Evolutionary conservation across 1,140 invertebrate genomes (phyloP).

Genomic region (Rhynchophorus ferrugineus): DNA sequence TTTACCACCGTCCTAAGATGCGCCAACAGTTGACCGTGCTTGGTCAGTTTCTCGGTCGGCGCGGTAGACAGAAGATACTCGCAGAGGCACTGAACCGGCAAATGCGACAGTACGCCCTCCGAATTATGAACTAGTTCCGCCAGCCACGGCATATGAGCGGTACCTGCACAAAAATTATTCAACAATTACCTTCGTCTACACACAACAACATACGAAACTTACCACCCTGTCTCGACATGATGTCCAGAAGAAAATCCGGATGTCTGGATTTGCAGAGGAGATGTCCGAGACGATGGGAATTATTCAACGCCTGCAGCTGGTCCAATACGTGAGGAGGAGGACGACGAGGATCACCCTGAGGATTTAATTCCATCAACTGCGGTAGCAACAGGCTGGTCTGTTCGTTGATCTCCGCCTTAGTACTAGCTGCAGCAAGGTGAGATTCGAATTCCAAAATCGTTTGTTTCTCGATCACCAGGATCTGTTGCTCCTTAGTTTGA

Average conservation of each 20-base stretch:
- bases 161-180: slow-evolving; percentile 40
- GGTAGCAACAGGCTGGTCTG: slow-evolving; percentile 78
- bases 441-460: slow-evolving; percentile 88
- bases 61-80: slow-evolving; percentile 84
- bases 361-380: slow-evolving; percentile 72
- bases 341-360: slow-evolving; percentile 67
- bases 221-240: slow-evolving; percentile 77
- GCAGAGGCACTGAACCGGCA: slow-evolving; percentile 93
- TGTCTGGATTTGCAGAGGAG: slow-evolving; percentile 80
- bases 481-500: slow-evolving; percentile 47
- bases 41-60: slow-evolving; percentile 52
- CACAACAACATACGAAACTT: not conserved
- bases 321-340: slow-evolving; percentile 74
- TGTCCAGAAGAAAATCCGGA: slow-evolving; percentile 88
- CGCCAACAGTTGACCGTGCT: slow-evolving; percentile 70
- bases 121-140: slow-evolving; percentile 89
- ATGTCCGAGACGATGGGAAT: slow-evolving; percentile 76
- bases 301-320: slow-evolving; percentile 71
- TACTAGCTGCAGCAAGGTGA: slow-evolving; percentile 83
- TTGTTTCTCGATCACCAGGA: slow-evolving; percentile 66
- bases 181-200: not conserved
- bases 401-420: slow-evolving; percentile 82
- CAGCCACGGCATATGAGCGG: slow-evolving; percentile 93
- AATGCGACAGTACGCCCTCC: slow-evolving; percentile 73
- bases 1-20: slow-evolving; percentile 65